These are phyloP conservation scores for Aegithalos caudatus DNA, from an alignment of 2,113 vertebrate genomes.

Conservation along the genomic window DNA sequence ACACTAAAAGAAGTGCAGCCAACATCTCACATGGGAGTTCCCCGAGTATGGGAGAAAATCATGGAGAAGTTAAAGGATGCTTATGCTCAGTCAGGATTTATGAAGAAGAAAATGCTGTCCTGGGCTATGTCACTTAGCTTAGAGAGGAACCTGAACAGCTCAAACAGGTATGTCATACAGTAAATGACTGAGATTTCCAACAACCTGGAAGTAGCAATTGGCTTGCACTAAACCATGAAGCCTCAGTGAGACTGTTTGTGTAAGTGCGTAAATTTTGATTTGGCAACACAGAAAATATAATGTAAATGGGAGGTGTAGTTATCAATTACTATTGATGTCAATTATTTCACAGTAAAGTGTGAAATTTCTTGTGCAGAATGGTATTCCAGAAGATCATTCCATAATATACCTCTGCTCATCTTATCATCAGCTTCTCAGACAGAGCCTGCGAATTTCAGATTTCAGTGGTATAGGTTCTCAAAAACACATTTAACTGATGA, in stretches of 20 bases:
- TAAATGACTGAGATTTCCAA: neutral
- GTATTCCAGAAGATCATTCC: neutral
- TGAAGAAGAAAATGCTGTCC: conserved; percentile 82
- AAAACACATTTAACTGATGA: neutral
- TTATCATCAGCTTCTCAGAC: neutral
- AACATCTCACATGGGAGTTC: conserved; percentile 87
- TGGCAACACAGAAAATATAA: neutral
- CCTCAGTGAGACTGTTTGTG: neutral
- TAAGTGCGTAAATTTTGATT: neutral
- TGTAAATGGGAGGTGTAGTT: neutral
- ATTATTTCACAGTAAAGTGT: neutral
- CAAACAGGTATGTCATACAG: conserved; percentile 65
- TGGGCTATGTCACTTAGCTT: conserved; percentile 87
- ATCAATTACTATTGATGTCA: neutral
- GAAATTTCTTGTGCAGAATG: neutral
- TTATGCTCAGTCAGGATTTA: conserved; percentile 76
- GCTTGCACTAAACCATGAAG: neutral
- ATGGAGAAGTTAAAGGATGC: conserved; percentile 87
- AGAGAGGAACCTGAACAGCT: conserved; percentile 75
- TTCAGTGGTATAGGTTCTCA: neutral
- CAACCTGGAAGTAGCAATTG: neutral
- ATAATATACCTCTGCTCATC: neutral
- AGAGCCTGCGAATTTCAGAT: neutral
- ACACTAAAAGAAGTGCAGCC: conserved; percentile 82
- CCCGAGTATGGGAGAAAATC: conserved; percentile 90